Conservation (phyloP, 2,888 invertebrate genomes). For the Cremastobaeus sp. region DNA sequence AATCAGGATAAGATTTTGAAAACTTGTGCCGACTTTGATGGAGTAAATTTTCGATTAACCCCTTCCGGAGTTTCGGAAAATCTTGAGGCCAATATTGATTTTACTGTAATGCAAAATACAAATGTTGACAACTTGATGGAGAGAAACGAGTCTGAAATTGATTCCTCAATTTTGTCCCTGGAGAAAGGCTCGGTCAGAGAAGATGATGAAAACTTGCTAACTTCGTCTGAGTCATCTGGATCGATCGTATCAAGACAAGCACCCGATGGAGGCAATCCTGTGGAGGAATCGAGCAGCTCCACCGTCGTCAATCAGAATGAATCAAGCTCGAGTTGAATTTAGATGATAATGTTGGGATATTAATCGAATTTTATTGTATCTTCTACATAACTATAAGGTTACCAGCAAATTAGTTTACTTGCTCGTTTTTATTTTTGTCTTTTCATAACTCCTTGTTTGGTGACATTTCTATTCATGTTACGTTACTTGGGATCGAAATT, state of each 20-base stretch:
- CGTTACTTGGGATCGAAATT: too few relatives aligned
- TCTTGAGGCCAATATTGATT: slow-evolving; percentile 67
- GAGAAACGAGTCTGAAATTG: slow-evolving; percentile 63
- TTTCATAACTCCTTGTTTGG: too few relatives aligned
- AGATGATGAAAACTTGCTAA: slow-evolving; percentile 63
- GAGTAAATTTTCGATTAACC: slow-evolving; percentile 63
- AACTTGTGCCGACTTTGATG: slow-evolving; percentile 37
- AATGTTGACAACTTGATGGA: slow-evolving; percentile 67
- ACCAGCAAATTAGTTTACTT: too few relatives aligned
- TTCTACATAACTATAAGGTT: too few relatives aligned
- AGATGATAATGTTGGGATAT: too few relatives aligned
- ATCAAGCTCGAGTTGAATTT: slow-evolving; percentile 22
- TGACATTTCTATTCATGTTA: too few relatives aligned
- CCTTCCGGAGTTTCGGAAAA: slow-evolving; percentile 68
- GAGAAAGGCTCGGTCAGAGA: slow-evolving; percentile 62
- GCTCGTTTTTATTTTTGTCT: too few relatives aligned
- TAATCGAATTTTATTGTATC: too few relatives aligned
- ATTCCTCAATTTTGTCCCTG: slow-evolving; percentile 63
- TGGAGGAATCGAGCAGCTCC: slow-evolving; percentile 67
- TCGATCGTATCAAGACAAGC: slow-evolving; percentile 73
- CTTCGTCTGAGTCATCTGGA: slow-evolving; percentile 67
- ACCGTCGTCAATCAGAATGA: slow-evolving; percentile 34
- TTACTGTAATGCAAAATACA: slow-evolving; percentile 66
- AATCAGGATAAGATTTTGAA: slow-evolving; percentile 22
- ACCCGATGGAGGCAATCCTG: slow-evolving; percentile 75